Evolutionary conservation across 2,888 invertebrate genomes (phyloP).

Genomic region (Blastobasis adustella): DNA sequence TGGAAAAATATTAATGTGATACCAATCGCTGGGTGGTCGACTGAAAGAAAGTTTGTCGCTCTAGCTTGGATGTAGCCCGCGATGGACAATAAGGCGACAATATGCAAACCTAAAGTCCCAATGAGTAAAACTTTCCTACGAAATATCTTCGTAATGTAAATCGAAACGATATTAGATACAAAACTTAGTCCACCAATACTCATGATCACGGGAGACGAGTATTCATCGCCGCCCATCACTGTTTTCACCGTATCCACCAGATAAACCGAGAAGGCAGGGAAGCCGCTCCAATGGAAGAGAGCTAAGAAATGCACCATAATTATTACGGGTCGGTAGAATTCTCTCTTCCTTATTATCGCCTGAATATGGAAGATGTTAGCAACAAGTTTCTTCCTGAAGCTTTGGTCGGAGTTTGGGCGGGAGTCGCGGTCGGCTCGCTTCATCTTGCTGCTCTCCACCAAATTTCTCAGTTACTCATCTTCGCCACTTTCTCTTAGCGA

Average conservation of each 20-base stretch:
- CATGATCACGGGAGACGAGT: slow-evolving; percentile 32
- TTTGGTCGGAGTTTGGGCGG: slow-evolving; percentile 29
- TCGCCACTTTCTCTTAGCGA: slow-evolving; percentile 71
- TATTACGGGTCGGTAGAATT: slow-evolving; percentile 75
- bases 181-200: slow-evolving; percentile 37
- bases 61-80: slow-evolving; percentile 57
- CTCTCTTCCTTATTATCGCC: slow-evolving; percentile 51
- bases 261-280: slow-evolving; percentile 37
- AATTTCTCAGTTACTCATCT: slow-evolving; percentile 60
- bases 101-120: slow-evolving; percentile 74
- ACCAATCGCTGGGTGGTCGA: slow-evolving; percentile 61
- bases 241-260: slow-evolving; percentile 33
- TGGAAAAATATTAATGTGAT: slow-evolving; percentile 68
- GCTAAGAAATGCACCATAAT: slow-evolving; percentile 78
- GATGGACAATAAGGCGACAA: slow-evolving; percentile 72
- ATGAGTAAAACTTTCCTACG: slow-evolving; percentile 77
- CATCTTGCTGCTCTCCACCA: slow-evolving; percentile 57
- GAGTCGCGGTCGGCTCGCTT: slow-evolving; percentile 44
- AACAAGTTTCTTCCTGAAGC: slow-evolving; percentile 29
- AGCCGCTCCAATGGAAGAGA: slow-evolving; percentile 62
- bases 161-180: slow-evolving; percentile 31
- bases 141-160: slow-evolving; percentile 53
- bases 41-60: slow-evolving; percentile 35
- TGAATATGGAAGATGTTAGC: slow-evolving; percentile 37
- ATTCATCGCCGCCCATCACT: slow-evolving; percentile 30